phyloP scores from a whole-genome alignment of 2,797 vertebrate species.

The Graptemys geographica region DNA sequence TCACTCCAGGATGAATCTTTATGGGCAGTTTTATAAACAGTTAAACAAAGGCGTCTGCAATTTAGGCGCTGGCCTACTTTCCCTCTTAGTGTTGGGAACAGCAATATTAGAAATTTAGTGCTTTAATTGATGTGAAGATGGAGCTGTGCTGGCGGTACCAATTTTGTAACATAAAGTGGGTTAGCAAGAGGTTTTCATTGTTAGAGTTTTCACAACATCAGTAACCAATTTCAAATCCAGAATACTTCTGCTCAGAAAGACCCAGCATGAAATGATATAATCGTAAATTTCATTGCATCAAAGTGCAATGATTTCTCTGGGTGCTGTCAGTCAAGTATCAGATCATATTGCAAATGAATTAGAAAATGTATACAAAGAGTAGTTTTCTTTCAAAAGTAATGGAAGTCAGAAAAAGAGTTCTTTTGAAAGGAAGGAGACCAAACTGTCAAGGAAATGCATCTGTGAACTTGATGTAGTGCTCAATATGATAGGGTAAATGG shows the following conservation, averaged over 20 bases:
- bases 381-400: not conserved
- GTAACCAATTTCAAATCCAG: slow-evolving; percentile 12
- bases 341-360: not conserved
- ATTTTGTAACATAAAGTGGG: not conserved
- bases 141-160: not conserved
- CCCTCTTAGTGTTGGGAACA: not conserved
- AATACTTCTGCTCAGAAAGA: slow-evolving; percentile 6
- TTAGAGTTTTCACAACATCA: not conserved
- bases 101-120: not conserved
- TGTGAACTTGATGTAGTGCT: not conserved
- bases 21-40: not conserved
- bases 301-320: slow-evolving; percentile 48
- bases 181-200: not conserved
- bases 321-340: slow-evolving; percentile 25
- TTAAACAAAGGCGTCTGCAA: not conserved
- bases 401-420: not conserved
- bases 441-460: not conserved
- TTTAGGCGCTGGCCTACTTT: not conserved
- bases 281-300: slow-evolving; percentile 16
- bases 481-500: not conserved
- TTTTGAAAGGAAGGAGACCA: not conserved
- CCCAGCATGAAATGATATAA: not conserved
- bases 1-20: not conserved
- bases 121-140: not conserved
- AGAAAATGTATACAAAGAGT: slow-evolving; percentile 26